phyloP scores from a whole-genome alignment of 2,113 vertebrate species.

The Limanda limanda region DNA sequence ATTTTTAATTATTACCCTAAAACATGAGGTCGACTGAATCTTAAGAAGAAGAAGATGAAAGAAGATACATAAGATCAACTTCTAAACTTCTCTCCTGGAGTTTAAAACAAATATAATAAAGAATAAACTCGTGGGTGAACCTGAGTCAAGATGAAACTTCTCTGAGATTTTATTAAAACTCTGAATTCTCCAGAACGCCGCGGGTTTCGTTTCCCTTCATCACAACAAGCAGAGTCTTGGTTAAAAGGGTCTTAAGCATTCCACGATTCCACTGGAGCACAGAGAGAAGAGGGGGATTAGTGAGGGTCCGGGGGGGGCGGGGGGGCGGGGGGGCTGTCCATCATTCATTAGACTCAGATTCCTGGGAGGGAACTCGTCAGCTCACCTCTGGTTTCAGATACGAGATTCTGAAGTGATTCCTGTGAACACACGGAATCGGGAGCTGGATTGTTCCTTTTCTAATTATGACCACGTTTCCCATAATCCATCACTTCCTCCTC shows the following conservation, averaged over 20 bases:
- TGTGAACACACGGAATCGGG: too few species aligned
- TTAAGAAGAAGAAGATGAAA: too few species aligned
- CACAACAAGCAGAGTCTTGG: conserved; percentile 18
- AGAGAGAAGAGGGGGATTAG: conserved; percentile 45
- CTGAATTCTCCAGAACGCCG: not conserved
- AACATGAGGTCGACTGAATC: too few species aligned
- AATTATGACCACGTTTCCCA: conserved; percentile 14
- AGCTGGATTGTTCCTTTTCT: not conserved
- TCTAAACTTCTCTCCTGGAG: too few species aligned
- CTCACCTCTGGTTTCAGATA: not conserved
- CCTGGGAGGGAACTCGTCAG: not conserved
- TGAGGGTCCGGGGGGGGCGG: conserved; percentile 10
- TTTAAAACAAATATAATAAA: too few species aligned
- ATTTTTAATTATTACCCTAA: too few species aligned
- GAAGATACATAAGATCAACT: too few species aligned
- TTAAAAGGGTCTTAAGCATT: conserved; percentile 45
- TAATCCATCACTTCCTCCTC: not conserved
- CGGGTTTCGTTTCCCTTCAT: not conserved
- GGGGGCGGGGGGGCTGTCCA: not conserved
- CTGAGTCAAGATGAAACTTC: too few species aligned
- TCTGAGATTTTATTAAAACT: too few species aligned
- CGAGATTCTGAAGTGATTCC: not conserved
- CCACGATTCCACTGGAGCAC: conserved; percentile 42
- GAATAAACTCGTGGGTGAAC: too few species aligned
- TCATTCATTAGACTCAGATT: conserved; percentile 8